Evolutionary conservation across 2,113 vertebrate genomes (phyloP).

Genomic region (Charadrius vociferus): DNA sequence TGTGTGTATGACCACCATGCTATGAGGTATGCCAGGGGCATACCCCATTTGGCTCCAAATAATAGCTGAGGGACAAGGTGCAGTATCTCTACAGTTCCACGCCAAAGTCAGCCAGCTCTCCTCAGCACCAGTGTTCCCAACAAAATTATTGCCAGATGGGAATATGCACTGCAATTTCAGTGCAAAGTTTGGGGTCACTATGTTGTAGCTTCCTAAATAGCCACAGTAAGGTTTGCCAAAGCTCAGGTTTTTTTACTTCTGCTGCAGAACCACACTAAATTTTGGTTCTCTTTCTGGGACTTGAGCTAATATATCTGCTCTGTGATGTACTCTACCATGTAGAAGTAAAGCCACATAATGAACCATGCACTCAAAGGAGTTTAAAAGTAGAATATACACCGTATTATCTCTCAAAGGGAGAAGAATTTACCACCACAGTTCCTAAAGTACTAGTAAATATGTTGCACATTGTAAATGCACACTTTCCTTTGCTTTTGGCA

Average conservation of each 20-base stretch:
- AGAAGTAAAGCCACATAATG: not conserved
- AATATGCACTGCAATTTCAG: not conserved
- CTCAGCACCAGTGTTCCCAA: not conserved
- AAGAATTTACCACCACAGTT: not conserved
- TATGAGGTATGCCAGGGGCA: not conserved
- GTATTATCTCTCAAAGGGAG: not conserved
- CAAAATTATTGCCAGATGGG: not conserved
- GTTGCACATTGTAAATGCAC: not conserved
- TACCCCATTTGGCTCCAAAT: not conserved
- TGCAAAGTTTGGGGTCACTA: not conserved
- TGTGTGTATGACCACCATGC: not conserved
- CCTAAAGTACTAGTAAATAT: not conserved
- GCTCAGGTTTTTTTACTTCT: not conserved
- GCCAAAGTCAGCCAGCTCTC: not conserved
- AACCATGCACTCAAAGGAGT: not conserved
- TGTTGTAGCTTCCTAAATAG: not conserved
- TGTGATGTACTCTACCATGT: not conserved
- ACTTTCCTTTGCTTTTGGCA: not conserved
- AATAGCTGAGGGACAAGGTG: not conserved
- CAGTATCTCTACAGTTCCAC: not conserved
- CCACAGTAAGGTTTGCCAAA: not conserved
- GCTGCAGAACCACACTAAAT: not conserved
- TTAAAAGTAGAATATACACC: not conserved
- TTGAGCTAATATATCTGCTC: not conserved
- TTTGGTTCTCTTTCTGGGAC: not conserved